Percentiles rank a stretch among this genome's conserved stretches.
These are phyloP conservation scores for Ernsta delagoae DNA, from an alignment of 2,888 invertebrate genomes.

Conservation along the genomic window DNA sequence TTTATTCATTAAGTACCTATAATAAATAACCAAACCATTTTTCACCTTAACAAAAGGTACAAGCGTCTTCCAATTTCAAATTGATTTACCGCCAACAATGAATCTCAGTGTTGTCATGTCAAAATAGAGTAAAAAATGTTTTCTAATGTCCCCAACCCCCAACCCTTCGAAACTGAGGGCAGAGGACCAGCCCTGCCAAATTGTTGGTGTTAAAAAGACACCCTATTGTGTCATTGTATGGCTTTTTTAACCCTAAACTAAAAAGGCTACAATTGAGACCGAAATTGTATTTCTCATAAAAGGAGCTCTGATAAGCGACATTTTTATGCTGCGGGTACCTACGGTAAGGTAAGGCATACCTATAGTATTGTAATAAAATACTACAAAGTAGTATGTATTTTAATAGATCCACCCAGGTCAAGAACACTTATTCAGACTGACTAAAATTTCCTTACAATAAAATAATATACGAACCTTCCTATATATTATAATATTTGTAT, in stretches of 20 bases:
- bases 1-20: constrained; percentile 12
- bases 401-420: too few species aligned
- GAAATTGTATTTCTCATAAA: constrained; percentile 69
- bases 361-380: too few species aligned
- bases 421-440: too few species aligned
- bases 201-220: constrained; percentile 79
- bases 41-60: constrained; percentile 11
- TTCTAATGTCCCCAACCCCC: constrained; percentile 60
- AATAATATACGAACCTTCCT: too few species aligned
- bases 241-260: constrained; percentile 80
- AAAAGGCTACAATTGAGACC: constrained; percentile 72
- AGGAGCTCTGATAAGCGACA: background rate
- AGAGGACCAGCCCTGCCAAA: constrained; percentile 68
- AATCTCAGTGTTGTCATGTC: constrained; percentile 40
- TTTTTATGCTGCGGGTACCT: background rate
- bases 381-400: too few species aligned
- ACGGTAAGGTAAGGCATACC: too few species aligned
- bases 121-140: constrained; percentile 44
- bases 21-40: constrained; percentile 21
- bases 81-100: constrained; percentile 35
- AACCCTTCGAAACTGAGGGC: constrained; percentile 68
- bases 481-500: too few species aligned
- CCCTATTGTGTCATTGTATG: constrained; percentile 70
- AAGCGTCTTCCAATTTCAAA: constrained; percentile 33
- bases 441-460: too few species aligned